These are phyloP conservation scores for Notodonta ziczac DNA, from an alignment of 2,888 invertebrate genomes.

Conservation along the genomic window DNA sequence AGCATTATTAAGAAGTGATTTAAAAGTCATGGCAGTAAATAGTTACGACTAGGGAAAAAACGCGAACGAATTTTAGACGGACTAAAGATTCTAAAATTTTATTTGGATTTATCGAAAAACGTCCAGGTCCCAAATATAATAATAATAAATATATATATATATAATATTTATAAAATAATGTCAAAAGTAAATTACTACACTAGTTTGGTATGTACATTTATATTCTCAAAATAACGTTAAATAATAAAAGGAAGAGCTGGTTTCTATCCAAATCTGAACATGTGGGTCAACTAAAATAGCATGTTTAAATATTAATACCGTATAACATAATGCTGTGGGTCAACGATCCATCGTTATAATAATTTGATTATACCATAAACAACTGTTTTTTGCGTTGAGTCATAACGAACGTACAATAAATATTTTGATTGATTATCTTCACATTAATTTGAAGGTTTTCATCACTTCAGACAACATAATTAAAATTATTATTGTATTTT, in stretches of 20 bases:
- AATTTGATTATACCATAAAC: conserved; percentile 21
- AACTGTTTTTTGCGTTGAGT: conserved; percentile 12
- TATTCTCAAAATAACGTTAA: too few species aligned
- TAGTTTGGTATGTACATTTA: neutral
- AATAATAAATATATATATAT: too few species aligned
- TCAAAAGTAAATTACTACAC: neutral
- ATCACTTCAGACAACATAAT: conserved; percentile 5
- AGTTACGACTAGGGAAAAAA: too few species aligned
- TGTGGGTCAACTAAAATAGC: conserved; percentile 26
- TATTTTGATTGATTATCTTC: conserved; percentile 8
- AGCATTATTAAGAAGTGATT: too few species aligned
- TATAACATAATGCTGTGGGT: conserved; percentile 26
- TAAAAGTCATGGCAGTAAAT: too few species aligned
- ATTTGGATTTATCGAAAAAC: too few species aligned
- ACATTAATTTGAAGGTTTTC: conserved; percentile 4
- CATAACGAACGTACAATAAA: conserved; percentile 1
- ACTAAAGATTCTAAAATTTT: too few species aligned
- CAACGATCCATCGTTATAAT: conserved; percentile 24
- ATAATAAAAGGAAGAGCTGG: conserved; percentile 5
- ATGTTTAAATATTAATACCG: conserved; percentile 21
- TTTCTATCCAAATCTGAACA: conserved; percentile 19
- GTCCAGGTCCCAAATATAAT: too few species aligned
- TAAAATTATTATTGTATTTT: conserved; percentile 3
- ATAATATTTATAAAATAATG: neutral
- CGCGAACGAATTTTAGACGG: too few species aligned